Percentiles rank a stretch among this genome's conserved stretches.
These are phyloP conservation scores for Dipodomys stephensi DNA, from an alignment of 2,113 vertebrate genomes.

Conservation along the genomic window DNA sequence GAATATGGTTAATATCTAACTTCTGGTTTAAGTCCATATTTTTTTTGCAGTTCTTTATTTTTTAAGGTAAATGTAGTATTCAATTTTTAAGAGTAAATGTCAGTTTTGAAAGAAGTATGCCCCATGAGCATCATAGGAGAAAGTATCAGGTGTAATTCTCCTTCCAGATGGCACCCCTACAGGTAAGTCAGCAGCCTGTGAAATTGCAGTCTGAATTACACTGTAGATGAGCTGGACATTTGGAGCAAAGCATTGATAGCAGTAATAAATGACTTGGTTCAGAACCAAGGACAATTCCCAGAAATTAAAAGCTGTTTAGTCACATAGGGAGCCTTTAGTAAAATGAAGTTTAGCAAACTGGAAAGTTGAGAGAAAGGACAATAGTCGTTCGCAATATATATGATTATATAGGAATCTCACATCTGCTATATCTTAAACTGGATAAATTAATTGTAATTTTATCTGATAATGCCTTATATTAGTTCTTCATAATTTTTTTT, in stretches of 20 bases:
- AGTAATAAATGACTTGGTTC: conserved; percentile 88
- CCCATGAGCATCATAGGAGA: conserved; percentile 74
- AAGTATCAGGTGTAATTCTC: conserved; percentile 82
- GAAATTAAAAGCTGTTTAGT: conserved; percentile 64
- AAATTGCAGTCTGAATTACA: conserved; percentile 96
- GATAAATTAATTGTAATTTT: not conserved
- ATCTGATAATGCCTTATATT: not conserved
- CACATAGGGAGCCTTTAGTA: not conserved
- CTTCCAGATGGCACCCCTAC: conserved; percentile 89
- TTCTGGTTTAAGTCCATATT: conserved; percentile 60
- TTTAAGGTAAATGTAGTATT: conserved; percentile 70
- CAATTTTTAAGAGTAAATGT: conserved; percentile 63
- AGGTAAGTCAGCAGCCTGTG: conserved; percentile 95
- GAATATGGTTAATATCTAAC: conserved; percentile 61
- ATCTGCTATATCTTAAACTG: conserved; percentile 11
- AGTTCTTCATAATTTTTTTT: not conserved
- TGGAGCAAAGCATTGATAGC: conserved; percentile 81
- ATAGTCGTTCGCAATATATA: not conserved
- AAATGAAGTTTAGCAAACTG: conserved; percentile 45
- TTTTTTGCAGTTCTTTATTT: conserved; percentile 81
- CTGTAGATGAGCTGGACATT: conserved; percentile 84
- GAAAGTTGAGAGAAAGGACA: conserved; percentile 73
- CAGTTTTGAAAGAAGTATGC: conserved; percentile 64
- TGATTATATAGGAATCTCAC: not conserved
- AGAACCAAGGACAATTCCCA: conserved; percentile 81